These are phyloP conservation scores for Lasioglossum lativentre DNA, from an alignment of 2,888 invertebrate genomes.

Conservation along the genomic window DNA sequence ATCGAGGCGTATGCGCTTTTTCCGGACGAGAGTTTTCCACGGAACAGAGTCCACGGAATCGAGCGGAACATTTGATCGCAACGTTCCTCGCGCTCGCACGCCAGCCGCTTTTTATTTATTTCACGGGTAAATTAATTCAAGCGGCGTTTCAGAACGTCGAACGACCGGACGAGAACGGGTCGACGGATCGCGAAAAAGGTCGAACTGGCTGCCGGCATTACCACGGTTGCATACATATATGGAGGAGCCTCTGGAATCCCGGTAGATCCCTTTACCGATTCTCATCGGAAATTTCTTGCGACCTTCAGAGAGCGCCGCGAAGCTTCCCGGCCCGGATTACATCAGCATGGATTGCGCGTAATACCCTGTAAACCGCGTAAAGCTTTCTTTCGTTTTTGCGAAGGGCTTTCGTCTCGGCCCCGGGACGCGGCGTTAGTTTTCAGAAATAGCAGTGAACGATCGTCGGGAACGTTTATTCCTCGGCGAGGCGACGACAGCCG, in stretches of 20 bases:
- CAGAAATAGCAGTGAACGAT: conserved; percentile 15
- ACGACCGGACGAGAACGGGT: neutral
- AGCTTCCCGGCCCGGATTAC: conserved; percentile 53
- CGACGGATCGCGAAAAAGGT: conserved; percentile 23
- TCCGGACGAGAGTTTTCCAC: neutral
- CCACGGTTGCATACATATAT: conserved; percentile 62
- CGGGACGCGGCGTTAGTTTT: conserved; percentile 24
- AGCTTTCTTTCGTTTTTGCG: conserved; percentile 54
- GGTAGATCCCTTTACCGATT: conserved; percentile 48
- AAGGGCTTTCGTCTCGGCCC: conserved; percentile 17
- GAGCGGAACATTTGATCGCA: neutral
- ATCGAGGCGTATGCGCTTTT: neutral
- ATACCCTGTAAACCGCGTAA: conserved; percentile 59
- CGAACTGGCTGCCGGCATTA: conserved; percentile 35
- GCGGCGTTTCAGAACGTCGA: conserved; percentile 2
- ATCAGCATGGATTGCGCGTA: conserved; percentile 57
- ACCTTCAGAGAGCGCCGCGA: conserved; percentile 34
- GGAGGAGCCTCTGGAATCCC: conserved; percentile 49
- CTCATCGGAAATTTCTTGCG: conserved; percentile 67
- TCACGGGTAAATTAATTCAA: conserved; percentile 45
- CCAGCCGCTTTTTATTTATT: neutral
- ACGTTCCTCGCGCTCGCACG: neutral
- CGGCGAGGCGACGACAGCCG: neutral
- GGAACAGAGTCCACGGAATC: neutral
- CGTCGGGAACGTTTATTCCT: conserved; percentile 15